Evolutionary conservation across 2,888 invertebrate species (phyloP).

Genomic region (Coecobrya sp.): DNA sequence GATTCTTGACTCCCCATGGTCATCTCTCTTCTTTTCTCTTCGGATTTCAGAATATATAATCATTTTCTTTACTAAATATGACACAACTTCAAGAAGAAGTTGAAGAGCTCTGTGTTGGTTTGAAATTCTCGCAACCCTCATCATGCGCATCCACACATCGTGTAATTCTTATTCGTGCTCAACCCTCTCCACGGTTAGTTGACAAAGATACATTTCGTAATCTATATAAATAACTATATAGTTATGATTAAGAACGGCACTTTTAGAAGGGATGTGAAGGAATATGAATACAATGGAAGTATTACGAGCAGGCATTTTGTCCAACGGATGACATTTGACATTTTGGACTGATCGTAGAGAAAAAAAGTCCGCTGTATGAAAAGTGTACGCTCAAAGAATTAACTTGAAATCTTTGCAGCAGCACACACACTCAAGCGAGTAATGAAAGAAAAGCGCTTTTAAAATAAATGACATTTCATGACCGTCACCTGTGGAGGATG

Average conservation of each 20-base stretch:
- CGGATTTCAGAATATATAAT: constrained; percentile 76
- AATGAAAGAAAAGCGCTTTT: constrained; percentile 1
- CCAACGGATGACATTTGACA: constrained; percentile 75
- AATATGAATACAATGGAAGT: too few relatives aligned
- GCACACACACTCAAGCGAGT: background rate
- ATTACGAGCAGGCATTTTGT: constrained; percentile 44
- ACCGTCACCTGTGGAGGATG: constrained; percentile 62
- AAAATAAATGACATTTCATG: constrained; percentile 42
- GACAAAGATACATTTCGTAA: constrained; percentile 29
- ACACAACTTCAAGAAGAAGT: constrained; percentile 64
- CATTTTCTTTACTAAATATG: constrained; percentile 81
- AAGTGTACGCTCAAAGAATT: background rate
- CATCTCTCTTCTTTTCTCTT: constrained; percentile 76
- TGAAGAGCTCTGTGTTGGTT: too few relatives aligned
- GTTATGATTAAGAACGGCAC: background rate
- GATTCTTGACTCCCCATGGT: constrained; percentile 83
- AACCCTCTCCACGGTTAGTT: constrained; percentile 30
- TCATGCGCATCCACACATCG: background rate
- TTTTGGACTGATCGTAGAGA: constrained; percentile 11
- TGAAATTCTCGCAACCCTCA: background rate
- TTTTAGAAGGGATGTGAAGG: background rate
- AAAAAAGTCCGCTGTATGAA: background rate
- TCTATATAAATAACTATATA: background rate
- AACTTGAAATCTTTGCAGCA: constrained; percentile 21
- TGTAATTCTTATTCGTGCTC: background rate